Evolutionary conservation across 2,888 invertebrate genomes (phyloP).

Genomic region (Ernsta delagoae): DNA sequence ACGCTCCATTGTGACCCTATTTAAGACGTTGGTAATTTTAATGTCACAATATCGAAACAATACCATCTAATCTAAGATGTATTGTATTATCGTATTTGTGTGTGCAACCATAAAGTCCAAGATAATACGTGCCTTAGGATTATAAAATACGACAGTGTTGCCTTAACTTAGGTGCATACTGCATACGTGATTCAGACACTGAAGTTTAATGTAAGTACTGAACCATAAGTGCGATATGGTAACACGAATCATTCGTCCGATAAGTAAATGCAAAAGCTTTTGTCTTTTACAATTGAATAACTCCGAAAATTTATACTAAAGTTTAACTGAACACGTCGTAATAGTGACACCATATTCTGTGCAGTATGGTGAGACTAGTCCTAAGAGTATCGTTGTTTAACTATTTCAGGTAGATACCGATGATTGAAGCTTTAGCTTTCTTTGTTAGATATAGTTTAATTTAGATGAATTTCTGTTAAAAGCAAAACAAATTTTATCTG

Average conservation of each 20-base stretch:
- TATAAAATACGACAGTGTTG: too few relatives aligned
- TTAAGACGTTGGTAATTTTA: conserved; percentile 77
- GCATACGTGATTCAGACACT: too few relatives aligned
- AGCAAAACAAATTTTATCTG: too few relatives aligned
- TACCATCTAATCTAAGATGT: conserved; percentile 79
- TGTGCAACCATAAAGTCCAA: conserved; percentile 79
- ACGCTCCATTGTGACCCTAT: conserved; percentile 73
- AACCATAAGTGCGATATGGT: neutral
- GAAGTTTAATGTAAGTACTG: too few relatives aligned
- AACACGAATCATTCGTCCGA: conserved; percentile 3
- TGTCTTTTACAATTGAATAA: conserved; percentile 19
- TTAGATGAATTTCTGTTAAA: too few relatives aligned
- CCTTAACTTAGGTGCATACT: too few relatives aligned
- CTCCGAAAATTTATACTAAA: neutral
- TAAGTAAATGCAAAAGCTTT: conserved; percentile 8
- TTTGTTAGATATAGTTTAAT: too few relatives aligned
- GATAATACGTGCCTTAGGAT: too few relatives aligned
- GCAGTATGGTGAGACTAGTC: neutral
- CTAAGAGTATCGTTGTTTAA: neutral
- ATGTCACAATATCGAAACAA: conserved; percentile 78
- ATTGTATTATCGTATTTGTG: conserved; percentile 79
- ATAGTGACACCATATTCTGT: neutral
- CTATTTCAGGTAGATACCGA: too few relatives aligned
- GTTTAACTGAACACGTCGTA: neutral
- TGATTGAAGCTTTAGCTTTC: too few relatives aligned